phyloP scores from a whole-genome alignment of 2,888 invertebrate genomes.

The Ichneumon xanthorius region DNA sequence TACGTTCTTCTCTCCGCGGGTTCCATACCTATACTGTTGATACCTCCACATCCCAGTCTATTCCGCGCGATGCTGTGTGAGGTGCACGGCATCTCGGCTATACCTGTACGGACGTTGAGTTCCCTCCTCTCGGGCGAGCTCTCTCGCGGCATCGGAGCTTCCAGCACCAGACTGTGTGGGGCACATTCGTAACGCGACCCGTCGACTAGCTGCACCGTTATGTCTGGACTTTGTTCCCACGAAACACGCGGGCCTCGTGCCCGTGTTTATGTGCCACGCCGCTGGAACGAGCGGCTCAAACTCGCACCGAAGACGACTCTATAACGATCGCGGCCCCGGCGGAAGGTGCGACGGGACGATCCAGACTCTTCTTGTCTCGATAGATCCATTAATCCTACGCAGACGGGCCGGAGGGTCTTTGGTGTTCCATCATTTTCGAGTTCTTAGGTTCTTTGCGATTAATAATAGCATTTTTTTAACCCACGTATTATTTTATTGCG shows the following conservation, averaged over 20 bases:
- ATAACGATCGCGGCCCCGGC: constrained; percentile 9
- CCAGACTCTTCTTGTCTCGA: background rate
- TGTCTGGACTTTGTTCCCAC: constrained; percentile 77
- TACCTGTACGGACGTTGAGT: constrained; percentile 17
- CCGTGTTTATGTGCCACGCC: constrained; percentile 53
- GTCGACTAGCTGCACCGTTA: constrained; percentile 75
- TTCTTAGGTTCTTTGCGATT: background rate
- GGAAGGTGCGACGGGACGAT: background rate
- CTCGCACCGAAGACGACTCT: constrained; percentile 10
- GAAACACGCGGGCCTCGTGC: constrained; percentile 66
- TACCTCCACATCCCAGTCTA: background rate
- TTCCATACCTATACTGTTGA: constrained; percentile 17
- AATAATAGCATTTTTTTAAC: background rate
- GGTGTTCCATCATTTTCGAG: background rate
- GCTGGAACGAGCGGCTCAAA: background rate
- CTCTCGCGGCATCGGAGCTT: constrained; percentile 48
- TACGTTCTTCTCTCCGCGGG: constrained; percentile 50
- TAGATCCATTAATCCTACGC: background rate
- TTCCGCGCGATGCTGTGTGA: background rate
- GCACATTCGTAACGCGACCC: constrained; percentile 73
- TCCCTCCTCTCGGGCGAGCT: constrained; percentile 49
- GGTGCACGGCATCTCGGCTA: constrained; percentile 22
- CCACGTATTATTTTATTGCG: background rate
- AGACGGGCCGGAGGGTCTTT: background rate
- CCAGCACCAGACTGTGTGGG: constrained; percentile 60